These are phyloP conservation scores for Sebastes jordani DNA, from an alignment of 2,797 vertebrate genomes.

Conservation along the genomic window DNA sequence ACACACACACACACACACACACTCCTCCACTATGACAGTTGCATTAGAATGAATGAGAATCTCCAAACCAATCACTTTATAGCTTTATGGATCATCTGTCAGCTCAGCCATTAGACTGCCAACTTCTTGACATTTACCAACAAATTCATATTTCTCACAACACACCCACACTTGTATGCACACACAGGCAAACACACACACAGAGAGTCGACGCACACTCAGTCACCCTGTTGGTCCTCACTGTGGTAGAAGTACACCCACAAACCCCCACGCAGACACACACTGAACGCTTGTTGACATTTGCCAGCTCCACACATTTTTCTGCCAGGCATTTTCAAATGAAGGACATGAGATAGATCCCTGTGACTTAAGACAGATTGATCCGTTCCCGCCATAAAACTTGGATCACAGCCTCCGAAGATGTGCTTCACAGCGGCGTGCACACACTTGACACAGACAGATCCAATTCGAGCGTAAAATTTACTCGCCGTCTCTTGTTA, in stretches of 20 bases:
- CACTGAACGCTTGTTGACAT: slow-evolving; percentile 76
- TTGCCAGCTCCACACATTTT: slow-evolving; percentile 69
- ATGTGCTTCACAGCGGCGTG: slow-evolving; percentile 33
- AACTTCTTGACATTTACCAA: slow-evolving; percentile 82
- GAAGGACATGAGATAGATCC: slow-evolving; percentile 74
- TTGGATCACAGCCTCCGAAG: slow-evolving; percentile 55
- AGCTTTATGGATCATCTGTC: slow-evolving; percentile 80
- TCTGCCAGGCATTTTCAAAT: slow-evolving; percentile 70
- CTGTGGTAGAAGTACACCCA: slow-evolving; percentile 49
- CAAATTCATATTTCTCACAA: slow-evolving; percentile 78
- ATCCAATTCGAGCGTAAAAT: slow-evolving; percentile 74
- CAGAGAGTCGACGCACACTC: slow-evolving; percentile 17
- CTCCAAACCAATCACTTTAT: slow-evolving; percentile 74
- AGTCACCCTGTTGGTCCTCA: slow-evolving; percentile 55
- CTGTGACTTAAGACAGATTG: slow-evolving; percentile 77
- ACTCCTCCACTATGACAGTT: slow-evolving; percentile 52
- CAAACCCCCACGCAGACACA: slow-evolving; percentile 47
- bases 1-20: background rate
- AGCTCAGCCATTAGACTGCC: slow-evolving; percentile 73
- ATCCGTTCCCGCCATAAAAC: slow-evolving; percentile 71
- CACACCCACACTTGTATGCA: slow-evolving; percentile 38
- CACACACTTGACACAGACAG: slow-evolving; percentile 58
- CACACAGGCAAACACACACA: slow-evolving; percentile 15
- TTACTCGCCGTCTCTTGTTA: slow-evolving; percentile 69
- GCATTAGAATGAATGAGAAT: slow-evolving; percentile 74